phyloP scores from a whole-genome alignment of 2,797 vertebrate genomes.

The Rachycentron canadum region DNA sequence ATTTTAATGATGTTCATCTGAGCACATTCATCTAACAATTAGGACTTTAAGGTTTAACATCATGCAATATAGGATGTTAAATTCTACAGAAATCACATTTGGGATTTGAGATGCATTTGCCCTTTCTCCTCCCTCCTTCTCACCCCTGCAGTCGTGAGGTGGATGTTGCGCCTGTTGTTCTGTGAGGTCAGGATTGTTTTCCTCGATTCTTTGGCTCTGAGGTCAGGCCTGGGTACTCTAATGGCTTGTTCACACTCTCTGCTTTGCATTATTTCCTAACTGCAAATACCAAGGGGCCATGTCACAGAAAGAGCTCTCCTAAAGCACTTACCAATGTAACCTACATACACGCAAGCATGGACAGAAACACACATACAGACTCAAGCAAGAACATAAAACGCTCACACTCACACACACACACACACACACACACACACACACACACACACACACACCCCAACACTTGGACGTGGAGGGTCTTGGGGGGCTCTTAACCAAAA shows the following conservation, averaged over 20 bases:
- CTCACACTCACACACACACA: slow-evolving; percentile 41
- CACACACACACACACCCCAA: slow-evolving; percentile 20
- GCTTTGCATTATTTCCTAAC: slow-evolving; percentile 73
- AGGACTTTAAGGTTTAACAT: slow-evolving; percentile 54
- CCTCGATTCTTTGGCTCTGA: slow-evolving; percentile 47
- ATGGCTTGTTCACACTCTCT: slow-evolving; percentile 70
- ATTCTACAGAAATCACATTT: slow-evolving; percentile 54
- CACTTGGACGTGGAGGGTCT: slow-evolving; percentile 33
- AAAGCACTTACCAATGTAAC: slow-evolving; percentile 70
- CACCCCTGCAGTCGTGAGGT: slow-evolving; percentile 32
- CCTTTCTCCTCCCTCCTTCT: slow-evolving; percentile 25
- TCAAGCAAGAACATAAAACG: slow-evolving; percentile 32
- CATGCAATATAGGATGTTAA: slow-evolving; percentile 41
- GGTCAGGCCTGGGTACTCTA: slow-evolving; percentile 66
- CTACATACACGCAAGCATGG: slow-evolving; percentile 49
- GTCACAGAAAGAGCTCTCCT: slow-evolving; percentile 60
- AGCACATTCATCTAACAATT: slow-evolving; percentile 60
- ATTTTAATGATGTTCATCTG: slow-evolving; percentile 71
- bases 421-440: slow-evolving; percentile 31
- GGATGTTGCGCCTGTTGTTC: slow-evolving; percentile 45
- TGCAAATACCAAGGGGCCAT: slow-evolving; percentile 72
- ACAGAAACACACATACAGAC: slow-evolving; percentile 38
- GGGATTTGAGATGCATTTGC: slow-evolving; percentile 45
- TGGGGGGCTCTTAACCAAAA: slow-evolving; percentile 45
- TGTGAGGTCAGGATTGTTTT: slow-evolving; percentile 71